A percentile compares a stretch with the other conserved stretches of the same genome.
Conservation (phyloP, 37 sponge, comb jelly and placozoan genomes). For the Bolinopsis microptera region DNA sequence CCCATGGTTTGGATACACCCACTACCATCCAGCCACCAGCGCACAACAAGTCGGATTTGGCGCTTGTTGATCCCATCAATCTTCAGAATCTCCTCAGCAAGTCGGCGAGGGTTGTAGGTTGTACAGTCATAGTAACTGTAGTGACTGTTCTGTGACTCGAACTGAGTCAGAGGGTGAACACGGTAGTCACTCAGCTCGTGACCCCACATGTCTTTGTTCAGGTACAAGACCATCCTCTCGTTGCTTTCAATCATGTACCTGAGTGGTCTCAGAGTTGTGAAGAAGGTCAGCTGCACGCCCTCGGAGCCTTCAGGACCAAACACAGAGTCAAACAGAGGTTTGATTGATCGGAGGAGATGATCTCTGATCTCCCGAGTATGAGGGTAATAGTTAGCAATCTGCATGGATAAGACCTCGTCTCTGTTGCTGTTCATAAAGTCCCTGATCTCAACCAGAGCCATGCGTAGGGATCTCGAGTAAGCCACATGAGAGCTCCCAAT, state of each 20-base stretch:
- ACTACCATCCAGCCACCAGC: background rate
- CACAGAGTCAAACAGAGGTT: background rate
- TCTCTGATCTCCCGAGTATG: constrained; percentile 14
- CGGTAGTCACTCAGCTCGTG: background rate
- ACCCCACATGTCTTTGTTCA: background rate
- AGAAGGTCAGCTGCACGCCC: background rate
- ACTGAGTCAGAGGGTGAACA: background rate
- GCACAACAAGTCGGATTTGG: background rate
- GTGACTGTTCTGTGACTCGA: background rate
- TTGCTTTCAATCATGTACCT: constrained; percentile 19
- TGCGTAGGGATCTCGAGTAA: background rate
- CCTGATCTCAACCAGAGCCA: background rate
- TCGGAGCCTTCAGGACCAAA: background rate
- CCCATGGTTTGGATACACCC: background rate
- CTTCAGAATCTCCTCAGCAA: constrained; percentile 5
- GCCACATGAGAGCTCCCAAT: background rate
- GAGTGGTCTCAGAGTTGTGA: background rate
- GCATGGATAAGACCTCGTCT: background rate
- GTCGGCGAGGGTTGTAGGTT: background rate
- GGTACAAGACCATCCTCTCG: constrained; percentile 32
- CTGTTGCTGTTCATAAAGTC: background rate
- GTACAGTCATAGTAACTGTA: background rate
- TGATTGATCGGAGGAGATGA: background rate
- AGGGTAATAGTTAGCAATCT: background rate
- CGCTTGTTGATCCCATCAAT: constrained; percentile 24